Conservation (phyloP, 2,797 vertebrate species). For the Pseudochirops cupreus region DNA sequence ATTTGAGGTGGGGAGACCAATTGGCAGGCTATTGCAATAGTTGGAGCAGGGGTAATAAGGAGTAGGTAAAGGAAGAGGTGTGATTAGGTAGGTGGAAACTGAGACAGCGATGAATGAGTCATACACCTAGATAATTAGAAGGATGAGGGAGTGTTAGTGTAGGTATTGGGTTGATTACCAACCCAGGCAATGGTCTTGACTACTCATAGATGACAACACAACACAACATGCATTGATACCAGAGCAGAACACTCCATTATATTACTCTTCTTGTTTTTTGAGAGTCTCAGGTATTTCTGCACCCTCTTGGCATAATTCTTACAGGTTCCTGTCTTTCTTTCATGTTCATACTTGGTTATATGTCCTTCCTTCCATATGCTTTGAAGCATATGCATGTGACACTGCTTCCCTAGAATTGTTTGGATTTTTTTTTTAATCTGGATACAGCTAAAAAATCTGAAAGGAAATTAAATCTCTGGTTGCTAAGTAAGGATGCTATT, state of each 20-base stretch:
- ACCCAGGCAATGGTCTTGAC: background rate
- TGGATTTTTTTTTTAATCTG: background rate
- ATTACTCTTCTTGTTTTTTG: background rate
- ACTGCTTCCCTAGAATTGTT: constrained; percentile 44
- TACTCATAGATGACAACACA: background rate
- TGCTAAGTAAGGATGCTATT: constrained; percentile 21
- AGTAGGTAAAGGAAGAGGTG: background rate
- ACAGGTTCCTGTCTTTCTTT: constrained; percentile 1
- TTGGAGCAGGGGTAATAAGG: background rate
- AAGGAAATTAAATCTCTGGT: background rate
- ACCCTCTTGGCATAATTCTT: constrained; percentile 41
- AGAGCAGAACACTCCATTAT: background rate
- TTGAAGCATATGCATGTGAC: constrained; percentile 34
- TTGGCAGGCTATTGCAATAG: background rate
- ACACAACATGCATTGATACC: background rate
- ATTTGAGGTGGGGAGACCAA: background rate
- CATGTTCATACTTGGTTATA: constrained; percentile 48
- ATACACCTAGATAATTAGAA: background rate
- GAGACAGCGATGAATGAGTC: background rate
- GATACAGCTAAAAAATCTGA: background rate
- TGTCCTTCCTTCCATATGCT: constrained; percentile 48
- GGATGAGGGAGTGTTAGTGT: background rate
- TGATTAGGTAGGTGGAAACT: background rate
- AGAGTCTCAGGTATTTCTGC: constrained; percentile 21
- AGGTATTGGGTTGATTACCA: background rate